A percentile compares a stretch with the other conserved stretches of the same genome.
phyloP scores from a whole-genome alignment of 1,140 invertebrate species.

The Zaprionus camerounensis region DNA sequence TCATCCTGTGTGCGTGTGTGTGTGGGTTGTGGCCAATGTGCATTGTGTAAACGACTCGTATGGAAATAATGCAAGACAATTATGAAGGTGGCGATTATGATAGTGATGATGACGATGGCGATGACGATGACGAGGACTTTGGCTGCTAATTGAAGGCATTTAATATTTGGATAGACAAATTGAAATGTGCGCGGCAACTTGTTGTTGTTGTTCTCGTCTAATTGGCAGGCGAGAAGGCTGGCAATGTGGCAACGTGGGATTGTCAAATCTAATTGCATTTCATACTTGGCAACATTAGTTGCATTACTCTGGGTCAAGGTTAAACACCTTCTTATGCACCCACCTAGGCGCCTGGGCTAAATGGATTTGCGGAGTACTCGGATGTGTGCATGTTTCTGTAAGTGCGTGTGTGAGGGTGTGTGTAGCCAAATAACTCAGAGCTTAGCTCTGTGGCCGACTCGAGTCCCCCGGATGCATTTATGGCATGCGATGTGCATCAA shows the following conservation, averaged over 20 bases:
- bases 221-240: conserved; percentile 15
- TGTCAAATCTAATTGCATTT: conserved; percentile 7
- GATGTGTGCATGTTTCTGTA: not conserved
- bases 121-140: not conserved
- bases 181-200: not conserved
- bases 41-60: conserved; percentile 4
- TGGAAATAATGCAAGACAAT: conserved; percentile 9
- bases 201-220: not conserved
- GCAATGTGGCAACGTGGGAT: not conserved
- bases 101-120: not conserved
- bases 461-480: conserved; percentile 28
- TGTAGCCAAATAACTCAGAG: conserved; percentile 18
- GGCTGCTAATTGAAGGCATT: conserved; percentile 29
- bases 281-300: conserved; percentile 6
- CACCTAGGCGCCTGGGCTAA: conserved; percentile 2
- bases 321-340: conserved; percentile 1
- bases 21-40: not conserved
- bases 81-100: conserved; percentile 12
- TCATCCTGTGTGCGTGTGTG: not conserved
- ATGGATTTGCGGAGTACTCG: not conserved
- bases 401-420: not conserved
- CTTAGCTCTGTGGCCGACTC: conserved; percentile 24
- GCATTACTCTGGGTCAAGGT: conserved; percentile 34
- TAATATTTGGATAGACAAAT: conserved; percentile 27
- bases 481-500: conserved; percentile 59